Evolutionary conservation across 2,888 invertebrate genomes (phyloP).

Genomic region (Mayetiola destructor): DNA sequence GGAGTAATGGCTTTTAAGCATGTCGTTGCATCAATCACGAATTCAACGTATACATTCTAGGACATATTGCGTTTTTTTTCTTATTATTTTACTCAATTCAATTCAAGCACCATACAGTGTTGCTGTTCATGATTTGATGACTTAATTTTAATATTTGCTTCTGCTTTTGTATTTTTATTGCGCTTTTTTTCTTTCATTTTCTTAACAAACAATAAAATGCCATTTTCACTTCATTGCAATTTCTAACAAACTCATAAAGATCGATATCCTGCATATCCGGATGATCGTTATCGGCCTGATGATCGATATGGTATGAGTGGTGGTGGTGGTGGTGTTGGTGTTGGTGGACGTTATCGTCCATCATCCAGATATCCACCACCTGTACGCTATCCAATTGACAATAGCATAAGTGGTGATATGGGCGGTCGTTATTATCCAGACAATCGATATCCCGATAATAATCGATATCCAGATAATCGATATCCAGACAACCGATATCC

Average conservation of each 20-base stretch:
- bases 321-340: background rate
- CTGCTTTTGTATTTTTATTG: background rate
- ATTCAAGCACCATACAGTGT: no score
- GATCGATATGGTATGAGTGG: slow-evolving; percentile 29
- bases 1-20: no score
- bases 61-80: background rate
- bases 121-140: no score
- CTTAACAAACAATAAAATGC: background rate
- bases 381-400: slow-evolving; percentile 25
- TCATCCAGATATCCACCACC: slow-evolving; percentile 21
- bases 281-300: slow-evolving; percentile 18
- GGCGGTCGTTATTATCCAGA: slow-evolving; percentile 16
- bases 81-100: background rate
- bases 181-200: background rate
- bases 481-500: slow-evolving; percentile 15
- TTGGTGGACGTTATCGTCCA: slow-evolving; percentile 27
- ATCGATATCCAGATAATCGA: slow-evolving; percentile 15
- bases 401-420: slow-evolving; percentile 16
- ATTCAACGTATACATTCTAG: background rate
- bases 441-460: slow-evolving; percentile 34
- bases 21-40: no score
- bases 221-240: background rate
- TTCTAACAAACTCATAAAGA: slow-evolving; percentile 21
- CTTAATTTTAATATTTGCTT: no score
- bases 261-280: slow-evolving; percentile 30